phyloP scores from a whole-genome alignment of 2,113 vertebrate species.

The Pygoscelis adeliae region DNA sequence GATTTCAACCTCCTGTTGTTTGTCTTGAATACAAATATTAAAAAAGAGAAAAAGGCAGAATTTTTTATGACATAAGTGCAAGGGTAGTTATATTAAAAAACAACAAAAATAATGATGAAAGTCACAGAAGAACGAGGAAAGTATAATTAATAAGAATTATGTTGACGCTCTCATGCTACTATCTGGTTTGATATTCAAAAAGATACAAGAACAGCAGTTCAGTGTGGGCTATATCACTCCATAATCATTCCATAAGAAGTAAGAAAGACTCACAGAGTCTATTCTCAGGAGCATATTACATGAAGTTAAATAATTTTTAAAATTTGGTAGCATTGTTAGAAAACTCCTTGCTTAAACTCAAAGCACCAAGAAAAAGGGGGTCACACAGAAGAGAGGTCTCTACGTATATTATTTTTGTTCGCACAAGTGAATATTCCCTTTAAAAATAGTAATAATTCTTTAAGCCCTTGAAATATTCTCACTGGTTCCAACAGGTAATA shows the following conservation, averaged over 20 bases:
- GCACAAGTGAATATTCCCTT: neutral
- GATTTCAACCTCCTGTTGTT: constrained; percentile 88
- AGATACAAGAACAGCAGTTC: constrained; percentile 27
- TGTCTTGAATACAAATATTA: constrained; percentile 89
- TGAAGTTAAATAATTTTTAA: neutral
- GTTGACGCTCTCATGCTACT: constrained; percentile 44
- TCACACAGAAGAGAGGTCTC: neutral
- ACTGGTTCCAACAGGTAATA: neutral
- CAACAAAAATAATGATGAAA: constrained; percentile 79
- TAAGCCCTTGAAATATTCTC: neutral
- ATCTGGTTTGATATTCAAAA: constrained; percentile 63
- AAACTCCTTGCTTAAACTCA: neutral
- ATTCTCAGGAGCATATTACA: neutral
- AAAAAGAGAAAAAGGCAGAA: constrained; percentile 81
- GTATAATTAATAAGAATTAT: constrained; percentile 75
- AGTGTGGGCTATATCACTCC: neutral
- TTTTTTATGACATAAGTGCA: constrained; percentile 85
- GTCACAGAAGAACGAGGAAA: constrained; percentile 71
- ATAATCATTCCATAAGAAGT: neutral
- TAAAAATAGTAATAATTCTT: neutral
- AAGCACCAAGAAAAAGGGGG: neutral
- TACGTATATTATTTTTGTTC: neutral
- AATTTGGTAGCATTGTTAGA: neutral
- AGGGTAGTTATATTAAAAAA: constrained; percentile 81
- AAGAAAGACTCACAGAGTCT: neutral